These are phyloP conservation scores for Steinernema carpocapsae DNA, from an alignment of 2,888 invertebrate genomes.

Conservation along the genomic window DNA sequence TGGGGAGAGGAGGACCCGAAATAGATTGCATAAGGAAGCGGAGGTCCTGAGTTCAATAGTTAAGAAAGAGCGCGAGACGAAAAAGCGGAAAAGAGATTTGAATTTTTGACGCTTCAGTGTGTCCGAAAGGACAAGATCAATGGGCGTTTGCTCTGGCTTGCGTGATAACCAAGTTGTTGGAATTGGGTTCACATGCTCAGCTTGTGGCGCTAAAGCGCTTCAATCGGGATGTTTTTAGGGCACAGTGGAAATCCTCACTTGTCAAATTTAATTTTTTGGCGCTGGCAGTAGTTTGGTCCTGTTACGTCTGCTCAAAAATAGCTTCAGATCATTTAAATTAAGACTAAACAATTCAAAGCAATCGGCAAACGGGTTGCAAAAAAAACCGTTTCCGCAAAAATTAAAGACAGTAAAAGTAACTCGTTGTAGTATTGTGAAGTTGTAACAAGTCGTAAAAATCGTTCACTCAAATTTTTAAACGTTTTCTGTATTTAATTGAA, in stretches of 20 bases:
- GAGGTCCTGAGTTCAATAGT: too few species aligned
- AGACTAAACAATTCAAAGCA: background rate
- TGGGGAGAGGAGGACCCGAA: background rate
- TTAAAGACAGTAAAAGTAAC: background rate
- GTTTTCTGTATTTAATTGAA: background rate
- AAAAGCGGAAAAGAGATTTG: background rate
- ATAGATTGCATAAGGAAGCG: background rate
- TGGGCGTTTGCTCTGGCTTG: too few species aligned
- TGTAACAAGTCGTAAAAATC: background rate
- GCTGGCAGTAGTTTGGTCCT: background rate
- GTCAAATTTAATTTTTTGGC: background rate
- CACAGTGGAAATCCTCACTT: background rate
- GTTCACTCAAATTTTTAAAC: background rate
- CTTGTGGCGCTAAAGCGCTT: background rate
- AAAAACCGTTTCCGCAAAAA: background rate
- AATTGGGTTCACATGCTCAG: background rate
- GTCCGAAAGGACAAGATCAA: constrained; percentile 29
- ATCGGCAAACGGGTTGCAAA: background rate
- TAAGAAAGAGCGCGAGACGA: too few species aligned
- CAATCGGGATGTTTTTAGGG: background rate
- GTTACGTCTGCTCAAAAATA: background rate
- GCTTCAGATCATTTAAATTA: background rate
- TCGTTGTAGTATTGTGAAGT: background rate
- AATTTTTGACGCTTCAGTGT: constrained; percentile 26
- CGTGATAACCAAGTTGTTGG: background rate